Base-by-base conservation (phyloP, 2,888 invertebrate genomes). In the Drosophila rellima region DNA sequence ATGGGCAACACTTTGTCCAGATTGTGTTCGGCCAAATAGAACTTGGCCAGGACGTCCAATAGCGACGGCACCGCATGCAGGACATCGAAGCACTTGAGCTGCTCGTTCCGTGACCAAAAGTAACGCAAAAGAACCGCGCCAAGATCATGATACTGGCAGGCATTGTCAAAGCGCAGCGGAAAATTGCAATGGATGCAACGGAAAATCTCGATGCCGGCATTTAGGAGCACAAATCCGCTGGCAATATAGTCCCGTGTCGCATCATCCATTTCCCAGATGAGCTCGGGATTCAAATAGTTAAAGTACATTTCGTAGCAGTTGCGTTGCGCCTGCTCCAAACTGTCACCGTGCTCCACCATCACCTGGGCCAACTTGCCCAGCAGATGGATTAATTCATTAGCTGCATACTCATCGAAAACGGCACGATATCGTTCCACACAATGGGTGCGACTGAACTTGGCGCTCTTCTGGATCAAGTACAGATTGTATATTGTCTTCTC, bases 191-290 rank as follows among this genome's bases (percentile, higher is more conserved):
- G 90, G 60, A 87, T 87, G 60, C 92, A 93, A 17, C 90, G 90
- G 6, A 91, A 80, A 10, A 91, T 90, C 51, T 91, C 90, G 2
- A 75, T 65, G 3, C 80, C 80, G 7, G 86, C 72, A 70, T 92
- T 93, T 0, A 93, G 74, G 3, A 88, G 69, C 2, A 91, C 81
- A 65, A 93, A 92, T 3, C 92, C 92, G n/a, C 74, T 78, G 2
- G 92, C 89, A 59, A 93, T 92, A 60, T 91, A 92, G 47, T 93
- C 92, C n/a, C 91, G 80, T 11, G 92, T 91, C 15, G 80, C 78
- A 42, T 93, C 92, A 40, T 93, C 92, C 79, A 93, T 90, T 72
- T 93, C 92, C 92, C 92, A 93, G 35, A 92, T 91, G 8, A 93
- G 88, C 63, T 93, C 92, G 11, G 91, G 90, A 66, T 92, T 92